Percentiles rank a stretch among this genome's conserved stretches.
Conservation (phyloP, 2,113 vertebrate genomes). For the Colossoma macropomum region DNA sequence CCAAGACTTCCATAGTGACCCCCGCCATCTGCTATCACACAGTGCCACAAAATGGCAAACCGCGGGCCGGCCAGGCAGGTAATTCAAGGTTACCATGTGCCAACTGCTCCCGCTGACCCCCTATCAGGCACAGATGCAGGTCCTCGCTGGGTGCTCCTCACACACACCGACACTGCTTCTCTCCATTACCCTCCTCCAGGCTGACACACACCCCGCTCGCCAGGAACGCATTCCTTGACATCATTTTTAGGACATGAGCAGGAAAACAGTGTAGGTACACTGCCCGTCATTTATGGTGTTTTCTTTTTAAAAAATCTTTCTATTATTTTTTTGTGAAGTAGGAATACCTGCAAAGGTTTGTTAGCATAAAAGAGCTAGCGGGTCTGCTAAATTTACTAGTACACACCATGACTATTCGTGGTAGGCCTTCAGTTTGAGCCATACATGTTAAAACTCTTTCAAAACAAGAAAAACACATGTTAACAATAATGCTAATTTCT, state of each 20-base stretch:
- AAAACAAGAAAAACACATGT: too few relatives aligned
- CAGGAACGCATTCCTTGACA: not conserved
- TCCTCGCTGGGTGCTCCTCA: constrained; percentile 25
- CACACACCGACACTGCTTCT: constrained; percentile 16
- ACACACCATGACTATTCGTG: too few relatives aligned
- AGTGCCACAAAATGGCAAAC: constrained; percentile 46
- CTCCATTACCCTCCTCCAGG: constrained; percentile 25
- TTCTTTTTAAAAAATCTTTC: not conserved
- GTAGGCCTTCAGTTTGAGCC: too few relatives aligned
- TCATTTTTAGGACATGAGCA: not conserved
- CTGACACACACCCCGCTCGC: constrained; percentile 7
- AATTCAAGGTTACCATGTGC: constrained; percentile 61
- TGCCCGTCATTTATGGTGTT: not conserved
- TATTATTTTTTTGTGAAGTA: not conserved
- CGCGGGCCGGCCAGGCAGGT: constrained; percentile 42
- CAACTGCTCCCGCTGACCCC: constrained; percentile 60
- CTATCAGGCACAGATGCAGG: constrained; percentile 46
- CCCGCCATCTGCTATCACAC: constrained; percentile 73
- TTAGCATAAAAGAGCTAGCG: too few relatives aligned
- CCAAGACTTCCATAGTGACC: constrained; percentile 68
- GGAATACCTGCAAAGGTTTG: not conserved
- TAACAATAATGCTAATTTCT: too few relatives aligned
- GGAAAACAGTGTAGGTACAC: not conserved
- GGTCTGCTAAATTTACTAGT: too few relatives aligned
- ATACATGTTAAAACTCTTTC: too few relatives aligned